Evolutionary conservation across 1,140 invertebrate genomes (phyloP).

Genomic region (Lepidotrigona ventralis): DNA sequence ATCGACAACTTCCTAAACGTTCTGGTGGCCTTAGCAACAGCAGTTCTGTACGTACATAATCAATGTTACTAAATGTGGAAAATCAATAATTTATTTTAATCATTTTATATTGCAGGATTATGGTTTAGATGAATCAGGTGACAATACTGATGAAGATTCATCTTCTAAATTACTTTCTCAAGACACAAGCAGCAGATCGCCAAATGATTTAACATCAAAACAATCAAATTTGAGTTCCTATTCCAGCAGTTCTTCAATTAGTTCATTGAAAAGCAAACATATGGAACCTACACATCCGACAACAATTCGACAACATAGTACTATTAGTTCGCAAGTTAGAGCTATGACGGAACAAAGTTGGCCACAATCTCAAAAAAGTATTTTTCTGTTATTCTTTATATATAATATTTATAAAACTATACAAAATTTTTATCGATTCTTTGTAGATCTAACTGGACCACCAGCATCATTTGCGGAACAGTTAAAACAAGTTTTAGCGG

Average conservation of each 20-base stretch:
- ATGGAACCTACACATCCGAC: constrained; percentile 75
- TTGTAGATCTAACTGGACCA: constrained; percentile 79
- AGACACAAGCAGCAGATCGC: constrained; percentile 72
- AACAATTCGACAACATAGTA: constrained; percentile 75
- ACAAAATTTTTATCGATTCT: background rate
- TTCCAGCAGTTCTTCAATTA: constrained; percentile 77
- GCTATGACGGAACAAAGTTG: constrained; percentile 79
- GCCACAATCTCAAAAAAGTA: constrained; percentile 76
- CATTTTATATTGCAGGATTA: constrained; percentile 81
- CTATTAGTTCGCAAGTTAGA: constrained; percentile 78
- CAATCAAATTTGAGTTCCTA: constrained; percentile 78
- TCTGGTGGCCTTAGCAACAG: constrained; percentile 83
- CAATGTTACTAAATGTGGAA: constrained; percentile 13
- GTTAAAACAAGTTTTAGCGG: constrained; percentile 89
- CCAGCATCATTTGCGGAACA: constrained; percentile 90
- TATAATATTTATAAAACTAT: background rate
- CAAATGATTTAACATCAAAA: constrained; percentile 74
- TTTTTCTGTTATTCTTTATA: constrained; percentile 23
- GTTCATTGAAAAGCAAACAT: constrained; percentile 76
- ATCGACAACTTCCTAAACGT: constrained; percentile 78
- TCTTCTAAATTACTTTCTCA: constrained; percentile 74
- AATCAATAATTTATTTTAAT: constrained; percentile 1
- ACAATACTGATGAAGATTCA: constrained; percentile 85
- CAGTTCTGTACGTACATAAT: constrained; percentile 82
- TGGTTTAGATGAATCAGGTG: constrained; percentile 85